Percentiles rank a stretch among this genome's conserved stretches.
These are phyloP conservation scores for Calycopis cecrops DNA, from an alignment of 1,140 invertebrate genomes.

Conservation along the genomic window DNA sequence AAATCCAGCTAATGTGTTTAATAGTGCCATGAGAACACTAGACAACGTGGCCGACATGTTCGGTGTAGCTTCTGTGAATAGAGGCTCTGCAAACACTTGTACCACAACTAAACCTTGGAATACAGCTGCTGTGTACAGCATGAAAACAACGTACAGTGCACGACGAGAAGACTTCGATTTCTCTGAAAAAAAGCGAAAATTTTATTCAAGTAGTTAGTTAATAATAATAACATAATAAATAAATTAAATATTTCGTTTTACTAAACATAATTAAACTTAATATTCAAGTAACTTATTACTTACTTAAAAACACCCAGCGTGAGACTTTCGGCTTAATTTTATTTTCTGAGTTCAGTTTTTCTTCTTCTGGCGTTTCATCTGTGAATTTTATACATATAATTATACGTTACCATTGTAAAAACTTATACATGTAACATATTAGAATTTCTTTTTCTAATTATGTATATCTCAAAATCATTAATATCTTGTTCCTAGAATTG, in stretches of 20 bases:
- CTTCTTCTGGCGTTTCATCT: constrained; percentile 20
- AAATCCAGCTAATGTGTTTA: constrained; percentile 24
- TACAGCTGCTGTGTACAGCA: constrained; percentile 22
- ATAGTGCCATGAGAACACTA: constrained; percentile 29
- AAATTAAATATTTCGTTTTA: too few relatives aligned
- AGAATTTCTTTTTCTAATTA: too few relatives aligned
- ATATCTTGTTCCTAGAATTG: too few relatives aligned
- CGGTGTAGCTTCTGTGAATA: constrained; percentile 35
- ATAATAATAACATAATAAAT: too few relatives aligned
- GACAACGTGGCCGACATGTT: constrained; percentile 29
- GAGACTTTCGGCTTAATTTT: constrained; percentile 11
- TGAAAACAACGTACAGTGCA: constrained; percentile 26
- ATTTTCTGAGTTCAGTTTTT: constrained; percentile 15
- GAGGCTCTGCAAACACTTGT: constrained; percentile 36
- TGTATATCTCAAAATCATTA: too few relatives aligned
- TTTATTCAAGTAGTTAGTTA: not conserved
- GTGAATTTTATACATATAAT: too few relatives aligned
- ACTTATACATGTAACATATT: too few relatives aligned
- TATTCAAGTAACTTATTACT: too few relatives aligned
- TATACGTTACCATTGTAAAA: too few relatives aligned
- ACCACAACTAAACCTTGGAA: constrained; percentile 40
- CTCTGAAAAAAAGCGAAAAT: constrained; percentile 17
- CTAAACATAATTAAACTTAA: too few relatives aligned
- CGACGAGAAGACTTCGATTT: constrained; percentile 27
- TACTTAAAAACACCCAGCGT: constrained; percentile 19